Conservation (phyloP, 2,888 invertebrate genomes). For the Hirtodrosophila trivittata region DNA sequence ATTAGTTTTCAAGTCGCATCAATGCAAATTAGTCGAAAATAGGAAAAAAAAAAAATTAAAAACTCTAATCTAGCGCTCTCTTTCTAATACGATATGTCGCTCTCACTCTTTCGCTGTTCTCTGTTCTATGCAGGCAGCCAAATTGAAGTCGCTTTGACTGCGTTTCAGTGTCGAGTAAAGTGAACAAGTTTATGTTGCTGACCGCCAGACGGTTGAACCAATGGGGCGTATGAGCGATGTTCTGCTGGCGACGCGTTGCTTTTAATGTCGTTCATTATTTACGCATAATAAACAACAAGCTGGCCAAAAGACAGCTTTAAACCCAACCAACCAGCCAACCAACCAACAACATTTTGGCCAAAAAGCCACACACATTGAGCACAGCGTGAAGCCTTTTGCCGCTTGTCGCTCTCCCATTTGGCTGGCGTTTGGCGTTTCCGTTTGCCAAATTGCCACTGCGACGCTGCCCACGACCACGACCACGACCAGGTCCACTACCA, state of each 20-base stretch:
- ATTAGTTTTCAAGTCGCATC: constrained; percentile 60
- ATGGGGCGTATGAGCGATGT: constrained; percentile 59
- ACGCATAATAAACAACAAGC: constrained; percentile 60
- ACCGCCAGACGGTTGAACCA: constrained; percentile 33
- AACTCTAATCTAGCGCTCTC: not conserved
- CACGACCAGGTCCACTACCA: no score
- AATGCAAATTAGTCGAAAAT: constrained; percentile 54
- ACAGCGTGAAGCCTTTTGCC: constrained; percentile 42
- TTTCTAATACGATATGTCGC: not conserved
- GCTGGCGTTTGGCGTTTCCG: constrained; percentile 41
- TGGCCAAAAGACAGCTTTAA: constrained; percentile 11
- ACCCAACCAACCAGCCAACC: not conserved
- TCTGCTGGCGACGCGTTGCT: constrained; percentile 41
- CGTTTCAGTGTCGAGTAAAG: constrained; percentile 27
- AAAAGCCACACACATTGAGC: constrained; percentile 51
- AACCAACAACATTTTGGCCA: constrained; percentile 18
- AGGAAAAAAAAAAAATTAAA: constrained; percentile 6
- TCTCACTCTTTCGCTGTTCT: constrained; percentile 13
- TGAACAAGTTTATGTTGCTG: constrained; percentile 53
- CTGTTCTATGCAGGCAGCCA: constrained; percentile 26
- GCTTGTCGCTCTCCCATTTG: constrained; percentile 26
- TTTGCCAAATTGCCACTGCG: constrained; percentile 19
- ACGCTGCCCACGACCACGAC: not conserved
- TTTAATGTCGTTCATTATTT: constrained; percentile 67
- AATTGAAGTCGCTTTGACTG: constrained; percentile 2